Evolutionary conservation across 2,888 invertebrate species (phyloP), one percentile per base, ranked within the genome.

Genomic region (Endotricha flammealis): DNA sequence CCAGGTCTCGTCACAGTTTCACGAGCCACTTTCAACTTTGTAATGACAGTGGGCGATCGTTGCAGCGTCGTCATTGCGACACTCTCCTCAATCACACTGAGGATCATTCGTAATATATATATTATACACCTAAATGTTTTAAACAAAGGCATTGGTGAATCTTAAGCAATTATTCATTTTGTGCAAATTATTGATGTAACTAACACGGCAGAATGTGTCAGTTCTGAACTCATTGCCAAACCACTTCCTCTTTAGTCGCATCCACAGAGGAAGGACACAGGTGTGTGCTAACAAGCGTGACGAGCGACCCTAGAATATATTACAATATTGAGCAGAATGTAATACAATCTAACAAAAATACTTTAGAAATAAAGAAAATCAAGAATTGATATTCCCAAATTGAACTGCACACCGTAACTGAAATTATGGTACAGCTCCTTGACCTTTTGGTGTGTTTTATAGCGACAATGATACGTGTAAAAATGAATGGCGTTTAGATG

Each of bases 21-120:
- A 66, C 65, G 71, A 65, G 60, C 70, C 64, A 73, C 70, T 76
- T 77, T 77, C 71, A 72, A 67, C 55, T 68, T 58, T 68, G 64
- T 67, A 71, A 72, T 62, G 64, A 59, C 64, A 64, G 60, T 57
- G 57, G 53, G 53, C 58, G 51, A 51, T 50, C 57, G 58, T 65
- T 65, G 59, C 59, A 57, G 50, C 31, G 9, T 23, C 39, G 50
- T 41, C 51, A 54, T 70, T 66, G 63, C 66, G 59, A 64, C 58
- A 67, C 53, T 55, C 44, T 43, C 12, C 16, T 16, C 46, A 46
- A 49, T 54, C 58, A 45, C 48, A 50, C 41, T 50, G 44, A 55
- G 51, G 16, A 54, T 58, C 48, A 45, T 50, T 46, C 47, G 46
- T 39, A 49, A 41, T 29, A 31, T 38, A 28, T 17, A 13, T 16